Percentiles rank a stretch among this genome's conserved stretches.
Conservation (phyloP, 2,888 invertebrate species). For the Tetragnatha montana region DNA sequence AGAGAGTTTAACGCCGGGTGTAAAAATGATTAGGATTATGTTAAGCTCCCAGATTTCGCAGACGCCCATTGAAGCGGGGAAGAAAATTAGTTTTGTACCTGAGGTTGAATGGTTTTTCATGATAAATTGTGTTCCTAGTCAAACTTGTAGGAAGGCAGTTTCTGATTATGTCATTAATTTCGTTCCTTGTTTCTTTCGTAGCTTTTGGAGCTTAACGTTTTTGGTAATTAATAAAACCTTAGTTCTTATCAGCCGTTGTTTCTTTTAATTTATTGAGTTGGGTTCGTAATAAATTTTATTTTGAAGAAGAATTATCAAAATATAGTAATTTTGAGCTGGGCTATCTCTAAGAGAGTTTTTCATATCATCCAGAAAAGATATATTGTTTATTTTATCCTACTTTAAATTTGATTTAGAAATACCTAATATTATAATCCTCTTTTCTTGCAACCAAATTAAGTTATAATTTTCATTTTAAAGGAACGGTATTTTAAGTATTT, state of each 20-base stretch:
- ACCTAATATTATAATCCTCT: no score
- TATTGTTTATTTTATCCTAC: no score
- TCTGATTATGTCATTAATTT: background rate
- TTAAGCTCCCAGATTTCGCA: background rate
- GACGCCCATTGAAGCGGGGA: background rate
- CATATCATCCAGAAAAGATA: no score
- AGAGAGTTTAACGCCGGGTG: background rate
- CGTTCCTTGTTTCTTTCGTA: background rate
- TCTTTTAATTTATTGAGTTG: background rate
- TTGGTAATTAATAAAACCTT: background rate
- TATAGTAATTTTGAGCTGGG: no score
- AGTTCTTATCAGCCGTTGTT: background rate
- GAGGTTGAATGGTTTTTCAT: background rate
- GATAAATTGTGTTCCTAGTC: background rate
- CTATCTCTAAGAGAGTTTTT: no score
- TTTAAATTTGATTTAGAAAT: no score
- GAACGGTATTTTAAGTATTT: no score
- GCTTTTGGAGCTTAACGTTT: background rate
- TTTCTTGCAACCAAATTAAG: no score
- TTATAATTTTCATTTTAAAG: no score
- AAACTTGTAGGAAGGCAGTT: background rate
- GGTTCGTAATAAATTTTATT: no score
- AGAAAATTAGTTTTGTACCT: background rate
- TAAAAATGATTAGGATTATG: background rate
- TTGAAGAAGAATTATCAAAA: no score